These are phyloP conservation scores for human DNA, from an alignment of 2,113 vertebrate species.

Conservation along the genomic window GRCh38 chrX:45198001-45198500, in stretches of 20 bases:
- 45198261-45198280: conserved; percentile 9
- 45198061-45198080: not conserved
- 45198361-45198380: not conserved
- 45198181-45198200: not conserved
- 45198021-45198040: not conserved
- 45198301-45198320: not conserved
- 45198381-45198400: not conserved
- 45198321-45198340: not conserved
- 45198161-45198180: not conserved
- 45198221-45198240: not conserved
- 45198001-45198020: conserved; percentile 33
- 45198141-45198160: not conserved
- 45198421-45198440: not conserved
- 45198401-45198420: not conserved
- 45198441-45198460: not conserved
- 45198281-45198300: conserved; percentile 44
- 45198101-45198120: not conserved
- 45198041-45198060: conserved; percentile 14
- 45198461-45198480: conserved; percentile 43
- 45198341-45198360: not conserved
- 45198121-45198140: not conserved
- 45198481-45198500: conserved; percentile 32
- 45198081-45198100: not conserved
- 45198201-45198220: not conserved
- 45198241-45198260: not conserved